Conservation (phyloP, 2,113 vertebrate genomes). For the Heptranchias perlo region DNA sequence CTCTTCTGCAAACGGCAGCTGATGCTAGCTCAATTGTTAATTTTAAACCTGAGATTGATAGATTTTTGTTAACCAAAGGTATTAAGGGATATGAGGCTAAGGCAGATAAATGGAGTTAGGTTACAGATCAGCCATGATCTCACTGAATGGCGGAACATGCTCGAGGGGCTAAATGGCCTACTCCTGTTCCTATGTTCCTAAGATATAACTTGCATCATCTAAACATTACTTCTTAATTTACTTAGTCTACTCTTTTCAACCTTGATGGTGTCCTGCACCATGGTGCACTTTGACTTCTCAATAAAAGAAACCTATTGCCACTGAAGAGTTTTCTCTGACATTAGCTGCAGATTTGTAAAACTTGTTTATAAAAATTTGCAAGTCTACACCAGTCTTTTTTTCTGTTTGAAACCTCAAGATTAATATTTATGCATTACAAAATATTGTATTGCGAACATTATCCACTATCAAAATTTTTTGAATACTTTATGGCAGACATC, state of each 20-base stretch:
- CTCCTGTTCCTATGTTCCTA: too few species aligned
- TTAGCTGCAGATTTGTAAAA: background rate
- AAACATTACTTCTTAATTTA: background rate
- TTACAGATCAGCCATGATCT: too few species aligned
- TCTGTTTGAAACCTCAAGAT: background rate
- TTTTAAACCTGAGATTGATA: too few species aligned
- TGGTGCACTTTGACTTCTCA: background rate
- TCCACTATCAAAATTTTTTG: background rate
- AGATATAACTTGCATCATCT: background rate
- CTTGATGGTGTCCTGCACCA: background rate
- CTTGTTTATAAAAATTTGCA: background rate
- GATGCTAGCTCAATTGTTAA: too few species aligned
- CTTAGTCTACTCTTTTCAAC: background rate
- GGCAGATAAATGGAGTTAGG: too few species aligned
- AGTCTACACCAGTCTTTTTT: background rate
- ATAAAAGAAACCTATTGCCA: background rate
- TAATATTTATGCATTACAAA: background rate
- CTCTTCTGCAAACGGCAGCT: too few species aligned
- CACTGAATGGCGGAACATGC: too few species aligned
- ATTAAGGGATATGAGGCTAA: too few species aligned
- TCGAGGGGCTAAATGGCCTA: too few species aligned
- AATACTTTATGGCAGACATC: slow-evolving; percentile 1
- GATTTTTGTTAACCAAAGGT: too few species aligned
- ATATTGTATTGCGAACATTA: slow-evolving; percentile 11
- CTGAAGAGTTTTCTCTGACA: background rate